Evolutionary conservation across 2,113 vertebrate species (phyloP).

Genomic region (Odobenus rosmarus): DNA sequence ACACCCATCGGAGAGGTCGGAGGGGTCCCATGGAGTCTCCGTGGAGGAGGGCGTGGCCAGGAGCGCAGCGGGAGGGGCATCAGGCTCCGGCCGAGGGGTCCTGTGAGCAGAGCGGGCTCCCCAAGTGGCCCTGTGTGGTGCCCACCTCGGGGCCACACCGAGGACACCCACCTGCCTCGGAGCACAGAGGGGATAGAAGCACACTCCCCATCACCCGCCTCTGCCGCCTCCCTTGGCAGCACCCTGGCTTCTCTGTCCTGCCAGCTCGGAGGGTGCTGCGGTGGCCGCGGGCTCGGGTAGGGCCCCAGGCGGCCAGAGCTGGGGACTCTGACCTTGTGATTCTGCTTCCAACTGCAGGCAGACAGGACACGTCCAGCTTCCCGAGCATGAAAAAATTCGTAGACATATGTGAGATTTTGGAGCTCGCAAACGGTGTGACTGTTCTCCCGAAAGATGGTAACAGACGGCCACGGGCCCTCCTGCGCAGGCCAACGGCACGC

Average conservation of each 20-base stretch:
- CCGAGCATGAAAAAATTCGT: background rate
- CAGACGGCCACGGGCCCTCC: rapidly evolving
- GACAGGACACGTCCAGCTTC: background rate
- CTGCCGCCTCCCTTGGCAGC: rapidly evolving
- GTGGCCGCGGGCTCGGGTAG: rapidly evolving
- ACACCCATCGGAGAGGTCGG: background rate
- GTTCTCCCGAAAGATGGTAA: background rate
- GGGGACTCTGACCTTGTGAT: rapidly evolving
- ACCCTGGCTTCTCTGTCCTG: background rate
- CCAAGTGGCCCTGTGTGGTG: background rate
- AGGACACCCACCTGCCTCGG: background rate
- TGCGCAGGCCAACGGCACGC: rapidly evolving
- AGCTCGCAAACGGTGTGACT: rapidly evolving
- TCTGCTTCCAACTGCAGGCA: background rate
- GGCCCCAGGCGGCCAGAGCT: rapidly evolving
- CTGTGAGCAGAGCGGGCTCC: background rate
- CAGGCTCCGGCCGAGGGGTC: background rate
- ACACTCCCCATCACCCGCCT: rapidly evolving
- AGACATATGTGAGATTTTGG: background rate
- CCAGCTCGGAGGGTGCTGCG: rapidly evolving
- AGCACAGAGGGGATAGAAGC: background rate
- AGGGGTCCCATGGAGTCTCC: too few relatives aligned
- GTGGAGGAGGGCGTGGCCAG: background rate
- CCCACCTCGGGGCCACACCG: too few relatives aligned
- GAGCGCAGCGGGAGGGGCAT: background rate